These are phyloP conservation scores for Delia radicum DNA, from an alignment of 1,140 invertebrate genomes.

Conservation along the genomic window DNA sequence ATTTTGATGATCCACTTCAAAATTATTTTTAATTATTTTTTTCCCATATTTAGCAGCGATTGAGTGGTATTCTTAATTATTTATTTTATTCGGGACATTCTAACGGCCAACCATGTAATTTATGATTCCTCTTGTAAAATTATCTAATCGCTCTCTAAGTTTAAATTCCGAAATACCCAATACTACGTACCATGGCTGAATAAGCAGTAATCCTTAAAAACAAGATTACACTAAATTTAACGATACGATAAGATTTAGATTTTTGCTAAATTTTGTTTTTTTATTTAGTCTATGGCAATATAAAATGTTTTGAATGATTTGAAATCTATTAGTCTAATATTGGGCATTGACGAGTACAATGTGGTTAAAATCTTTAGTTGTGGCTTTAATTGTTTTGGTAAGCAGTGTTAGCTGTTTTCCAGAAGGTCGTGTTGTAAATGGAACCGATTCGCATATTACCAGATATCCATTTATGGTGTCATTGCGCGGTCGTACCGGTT, in stretches of 20 bases:
- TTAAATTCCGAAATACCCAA: no score
- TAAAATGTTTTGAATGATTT: not conserved
- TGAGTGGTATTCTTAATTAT: no score
- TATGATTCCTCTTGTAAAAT: no score
- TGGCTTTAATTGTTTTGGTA: not conserved
- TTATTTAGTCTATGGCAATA: not conserved
- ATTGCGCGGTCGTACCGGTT: constrained; percentile 40
- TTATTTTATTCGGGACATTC: no score
- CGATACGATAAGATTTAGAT: not conserved
- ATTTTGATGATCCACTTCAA: no score
- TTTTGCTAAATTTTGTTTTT: not conserved
- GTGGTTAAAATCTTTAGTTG: not conserved
- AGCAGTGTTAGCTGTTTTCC: constrained; percentile 30
- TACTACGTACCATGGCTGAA: no score
- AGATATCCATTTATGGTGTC: constrained; percentile 50
- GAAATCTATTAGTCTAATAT: not conserved
- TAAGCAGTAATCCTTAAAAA: no score
- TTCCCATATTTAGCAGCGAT: no score
- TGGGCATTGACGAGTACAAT: not conserved
- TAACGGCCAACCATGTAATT: no score
- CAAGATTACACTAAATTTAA: no score
- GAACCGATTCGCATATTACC: constrained; percentile 39
- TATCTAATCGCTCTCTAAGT: no score
- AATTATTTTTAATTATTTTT: no score
- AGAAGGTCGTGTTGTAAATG: constrained; percentile 45